A percentile compares a stretch with the other conserved stretches of the same genome.
phyloP scores from a whole-genome alignment of 2,113 vertebrate species.

The Poecilia latipinna region DNA sequence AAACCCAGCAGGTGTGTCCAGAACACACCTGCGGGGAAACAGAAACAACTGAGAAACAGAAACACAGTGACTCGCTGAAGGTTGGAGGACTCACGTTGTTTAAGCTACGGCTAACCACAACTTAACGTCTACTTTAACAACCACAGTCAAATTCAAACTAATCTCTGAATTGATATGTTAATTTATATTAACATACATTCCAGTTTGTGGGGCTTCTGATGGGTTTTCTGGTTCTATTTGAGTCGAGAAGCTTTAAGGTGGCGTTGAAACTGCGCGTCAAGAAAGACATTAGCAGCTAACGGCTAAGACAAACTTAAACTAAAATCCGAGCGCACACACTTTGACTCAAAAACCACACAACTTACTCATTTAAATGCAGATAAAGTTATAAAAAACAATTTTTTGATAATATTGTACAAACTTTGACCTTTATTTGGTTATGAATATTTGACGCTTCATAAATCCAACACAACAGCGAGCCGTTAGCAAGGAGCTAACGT shows the following conservation, averaged over 20 bases:
- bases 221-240: background rate
- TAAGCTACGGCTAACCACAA: background rate
- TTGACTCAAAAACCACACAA: background rate
- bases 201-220: background rate
- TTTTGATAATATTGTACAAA: accelerated
- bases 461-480: conserved; percentile 20
- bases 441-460: background rate
- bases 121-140: background rate
- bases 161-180: background rate
- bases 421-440: background rate
- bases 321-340: background rate
- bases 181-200: background rate
- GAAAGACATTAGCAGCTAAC: conserved; percentile 4
- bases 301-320: conserved; percentile 36
- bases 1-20: conserved; percentile 7
- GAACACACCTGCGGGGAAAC: background rate
- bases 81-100: background rate
- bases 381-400: background rate
- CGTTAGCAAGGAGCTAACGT: conserved; percentile 50
- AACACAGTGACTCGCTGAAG: background rate
- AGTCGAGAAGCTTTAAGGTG: background rate
- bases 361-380: background rate
- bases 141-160: background rate
- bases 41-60: background rate
- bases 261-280: background rate